A percentile compares a stretch with the other conserved stretches of the same genome.
These are phyloP conservation scores for Cochlearius cochlearius DNA, from an alignment of 2,113 vertebrate species.

Conservation along the genomic window DNA sequence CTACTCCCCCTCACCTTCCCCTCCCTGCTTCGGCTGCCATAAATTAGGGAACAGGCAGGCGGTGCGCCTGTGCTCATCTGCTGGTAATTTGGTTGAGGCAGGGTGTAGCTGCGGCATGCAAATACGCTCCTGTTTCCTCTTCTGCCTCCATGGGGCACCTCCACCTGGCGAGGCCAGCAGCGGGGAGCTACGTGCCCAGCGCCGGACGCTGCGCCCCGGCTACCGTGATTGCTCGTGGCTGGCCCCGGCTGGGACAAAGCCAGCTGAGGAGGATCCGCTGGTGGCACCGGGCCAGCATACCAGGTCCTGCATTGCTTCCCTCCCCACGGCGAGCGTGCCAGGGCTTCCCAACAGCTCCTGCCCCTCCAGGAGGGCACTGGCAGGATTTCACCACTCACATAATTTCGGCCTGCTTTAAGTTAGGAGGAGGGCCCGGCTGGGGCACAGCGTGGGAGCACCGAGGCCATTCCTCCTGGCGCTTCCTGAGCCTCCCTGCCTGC, in stretches of 20 bases:
- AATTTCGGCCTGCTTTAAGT: background rate
- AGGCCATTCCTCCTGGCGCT: background rate
- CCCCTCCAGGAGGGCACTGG: background rate
- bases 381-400: background rate
- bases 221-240: rapidly evolving
- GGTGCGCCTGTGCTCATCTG: background rate
- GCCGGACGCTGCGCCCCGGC: rapidly evolving
- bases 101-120: conserved; percentile 23
- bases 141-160: background rate
- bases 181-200: rapidly evolving
- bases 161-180: rapidly evolving
- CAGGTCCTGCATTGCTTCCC: background rate
- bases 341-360: background rate
- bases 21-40: conserved; percentile 11
- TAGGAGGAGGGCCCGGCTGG: background rate
- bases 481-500: background rate
- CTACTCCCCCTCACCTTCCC: conserved; percentile 25
- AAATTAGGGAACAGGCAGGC: background rate
- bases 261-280: background rate
- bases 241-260: background rate
- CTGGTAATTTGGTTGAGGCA: conserved; percentile 21
- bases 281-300: rapidly evolving
- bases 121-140: conserved; percentile 5
- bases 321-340: rapidly evolving
- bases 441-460: background rate